These are phyloP conservation scores for Cynopterus sphinx DNA, from an alignment of 2,797 vertebrate genomes.

Conservation along the genomic window DNA sequence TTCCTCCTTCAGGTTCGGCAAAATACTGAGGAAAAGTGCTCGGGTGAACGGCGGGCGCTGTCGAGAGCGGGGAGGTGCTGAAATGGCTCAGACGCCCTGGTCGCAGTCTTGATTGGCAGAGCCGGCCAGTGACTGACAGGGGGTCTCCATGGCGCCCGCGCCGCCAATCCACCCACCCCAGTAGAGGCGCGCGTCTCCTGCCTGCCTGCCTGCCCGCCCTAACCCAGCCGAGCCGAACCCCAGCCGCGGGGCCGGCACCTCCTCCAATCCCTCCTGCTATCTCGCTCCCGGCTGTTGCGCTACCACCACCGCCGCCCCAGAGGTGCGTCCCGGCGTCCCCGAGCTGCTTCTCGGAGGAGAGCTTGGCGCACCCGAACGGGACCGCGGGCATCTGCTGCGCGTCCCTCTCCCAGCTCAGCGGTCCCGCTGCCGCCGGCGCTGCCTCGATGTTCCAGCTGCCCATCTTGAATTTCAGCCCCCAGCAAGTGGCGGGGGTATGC, in stretches of 20 bases:
- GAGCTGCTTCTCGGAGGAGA: neutral
- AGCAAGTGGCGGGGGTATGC: constrained; percentile 99
- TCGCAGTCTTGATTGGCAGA: constrained; percentile 92
- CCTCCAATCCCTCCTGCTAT: neutral
- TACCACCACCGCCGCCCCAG: neutral
- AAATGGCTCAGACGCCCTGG: constrained; percentile 79
- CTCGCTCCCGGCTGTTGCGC: neutral
- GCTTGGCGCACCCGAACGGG: constrained; percentile 51
- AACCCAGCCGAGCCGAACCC: constrained; percentile 34
- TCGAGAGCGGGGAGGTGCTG: constrained; percentile 90
- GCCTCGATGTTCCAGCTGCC: constrained; percentile 99
- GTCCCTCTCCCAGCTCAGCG: constrained; percentile 42
- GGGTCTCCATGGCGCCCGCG: constrained; percentile 92
- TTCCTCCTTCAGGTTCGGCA: neutral
- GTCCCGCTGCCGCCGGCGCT: constrained; percentile 74
- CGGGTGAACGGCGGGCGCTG: constrained; percentile 75
- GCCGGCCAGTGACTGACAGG: constrained; percentile 95
- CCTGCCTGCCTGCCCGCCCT: constrained; percentile 37
- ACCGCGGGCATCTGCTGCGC: constrained; percentile 58
- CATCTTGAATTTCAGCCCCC: constrained; percentile 98
- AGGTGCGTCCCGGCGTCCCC: neutral
- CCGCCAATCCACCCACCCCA: constrained; percentile 95
- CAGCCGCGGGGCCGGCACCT: neutral
- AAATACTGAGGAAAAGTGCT: constrained; percentile 37
- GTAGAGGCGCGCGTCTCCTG: constrained; percentile 87